Evolutionary conservation across 2,797 vertebrate species (phyloP).

Genomic region (Catharus ustulatus): DNA sequence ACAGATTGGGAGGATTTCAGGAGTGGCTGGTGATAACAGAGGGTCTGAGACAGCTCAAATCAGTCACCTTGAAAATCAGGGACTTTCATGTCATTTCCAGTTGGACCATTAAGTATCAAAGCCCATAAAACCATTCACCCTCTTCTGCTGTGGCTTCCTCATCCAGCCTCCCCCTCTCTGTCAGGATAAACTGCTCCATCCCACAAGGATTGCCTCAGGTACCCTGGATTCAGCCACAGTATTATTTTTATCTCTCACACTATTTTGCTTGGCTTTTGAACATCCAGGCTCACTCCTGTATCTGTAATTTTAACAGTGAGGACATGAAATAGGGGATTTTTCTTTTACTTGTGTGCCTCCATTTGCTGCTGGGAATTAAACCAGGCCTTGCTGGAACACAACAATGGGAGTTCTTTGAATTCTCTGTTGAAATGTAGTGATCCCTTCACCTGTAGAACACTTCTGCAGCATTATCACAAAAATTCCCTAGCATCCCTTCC

Average conservation of each 20-base stretch:
- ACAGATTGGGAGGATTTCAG: neutral
- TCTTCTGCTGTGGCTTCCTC: neutral
- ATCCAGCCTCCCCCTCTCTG: neutral
- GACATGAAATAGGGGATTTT: neutral
- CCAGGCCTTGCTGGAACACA: neutral
- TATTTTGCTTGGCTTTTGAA: slow-evolving; percentile 6
- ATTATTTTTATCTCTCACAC: neutral
- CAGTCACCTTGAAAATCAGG: slow-evolving; percentile 44
- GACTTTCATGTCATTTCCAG: slow-evolving; percentile 4
- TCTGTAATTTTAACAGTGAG: neutral
- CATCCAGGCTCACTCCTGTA: neutral
- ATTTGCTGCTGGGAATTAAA: neutral
- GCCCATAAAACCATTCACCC: slow-evolving; percentile 41
- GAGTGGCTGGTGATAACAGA: neutral
- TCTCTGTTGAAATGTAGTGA: neutral
- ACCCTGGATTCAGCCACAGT: neutral
- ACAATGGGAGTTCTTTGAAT: neutral
- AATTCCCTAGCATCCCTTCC: neutral
- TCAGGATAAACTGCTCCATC: neutral
- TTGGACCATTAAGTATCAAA: slow-evolving; percentile 26
- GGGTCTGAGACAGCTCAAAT: neutral
- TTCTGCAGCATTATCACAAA: neutral
- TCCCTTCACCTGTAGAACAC: neutral
- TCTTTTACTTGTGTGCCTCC: neutral
- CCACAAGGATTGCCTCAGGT: neutral